These are phyloP conservation scores for Sardina pilchardus DNA, from an alignment of 2,113 vertebrate species.

Conservation along the genomic window DNA sequence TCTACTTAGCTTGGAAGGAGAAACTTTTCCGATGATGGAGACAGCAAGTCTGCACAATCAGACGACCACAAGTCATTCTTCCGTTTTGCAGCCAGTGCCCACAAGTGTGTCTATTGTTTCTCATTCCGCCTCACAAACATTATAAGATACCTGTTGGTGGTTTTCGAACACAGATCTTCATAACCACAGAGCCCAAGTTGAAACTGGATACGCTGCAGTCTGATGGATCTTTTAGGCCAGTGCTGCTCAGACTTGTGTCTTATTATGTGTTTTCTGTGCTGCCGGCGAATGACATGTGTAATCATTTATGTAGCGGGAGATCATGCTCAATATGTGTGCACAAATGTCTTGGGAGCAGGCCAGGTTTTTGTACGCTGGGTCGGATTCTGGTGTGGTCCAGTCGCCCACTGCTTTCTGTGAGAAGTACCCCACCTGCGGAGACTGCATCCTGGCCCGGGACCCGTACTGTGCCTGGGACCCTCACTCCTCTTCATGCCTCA, in stretches of 20 bases:
- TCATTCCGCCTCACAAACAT: not conserved
- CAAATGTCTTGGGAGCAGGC: constrained; percentile 64
- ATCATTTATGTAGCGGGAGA: not conserved
- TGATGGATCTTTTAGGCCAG: not conserved
- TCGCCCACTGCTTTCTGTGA: constrained; percentile 85
- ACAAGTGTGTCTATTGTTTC: constrained; percentile 16
- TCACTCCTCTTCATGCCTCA: constrained; percentile 62
- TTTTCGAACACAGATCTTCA: not conserved
- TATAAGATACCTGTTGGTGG: constrained; percentile 6
- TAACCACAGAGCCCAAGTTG: not conserved
- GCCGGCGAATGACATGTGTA: not conserved
- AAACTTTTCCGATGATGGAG: constrained; percentile 33
- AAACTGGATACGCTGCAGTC: not conserved
- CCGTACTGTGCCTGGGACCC: constrained; percentile 92
- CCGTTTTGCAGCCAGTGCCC: not conserved
- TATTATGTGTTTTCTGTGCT: not conserved
- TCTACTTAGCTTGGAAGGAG: constrained; percentile 24
- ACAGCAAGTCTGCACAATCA: constrained; percentile 34
- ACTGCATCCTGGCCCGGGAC: constrained; percentile 89
- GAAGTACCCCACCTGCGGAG: constrained; percentile 80
- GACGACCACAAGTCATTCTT: constrained; percentile 21
- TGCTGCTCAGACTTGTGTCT: not conserved
- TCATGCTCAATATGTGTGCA: not conserved
- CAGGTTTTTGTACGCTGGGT: constrained; percentile 84
- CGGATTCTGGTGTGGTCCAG: constrained; percentile 88